These are phyloP conservation scores for Microcaecilia unicolor DNA, from an alignment of 2,797 vertebrate genomes.

Conservation along the genomic window DNA sequence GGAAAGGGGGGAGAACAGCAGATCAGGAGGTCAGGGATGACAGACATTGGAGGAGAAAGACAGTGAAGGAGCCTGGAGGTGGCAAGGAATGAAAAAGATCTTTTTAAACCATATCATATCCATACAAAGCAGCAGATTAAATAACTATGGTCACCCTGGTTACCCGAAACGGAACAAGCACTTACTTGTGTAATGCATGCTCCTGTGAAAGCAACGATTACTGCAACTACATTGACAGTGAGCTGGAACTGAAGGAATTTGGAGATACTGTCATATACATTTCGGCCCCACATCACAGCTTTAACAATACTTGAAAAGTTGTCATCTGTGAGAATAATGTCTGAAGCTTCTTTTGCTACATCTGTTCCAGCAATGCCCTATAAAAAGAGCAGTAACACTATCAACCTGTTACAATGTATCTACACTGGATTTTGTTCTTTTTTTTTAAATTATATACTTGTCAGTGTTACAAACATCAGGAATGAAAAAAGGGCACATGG, in stretches of 20 bases:
- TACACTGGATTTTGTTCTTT: no score
- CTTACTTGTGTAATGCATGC: constrained; percentile 97
- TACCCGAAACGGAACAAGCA: constrained; percentile 5
- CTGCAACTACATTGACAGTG: constrained; percentile 94
- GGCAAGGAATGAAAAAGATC: no score
- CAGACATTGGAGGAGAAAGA: no score
- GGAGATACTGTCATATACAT: constrained; percentile 97
- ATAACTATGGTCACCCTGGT: no score
- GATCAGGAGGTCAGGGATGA: no score
- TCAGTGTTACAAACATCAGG: no score
- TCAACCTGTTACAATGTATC: constrained; percentile 3
- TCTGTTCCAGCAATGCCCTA: constrained; percentile 94
- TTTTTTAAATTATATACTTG: no score
- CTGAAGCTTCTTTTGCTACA: constrained; percentile 96
- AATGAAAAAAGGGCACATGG: not conserved
- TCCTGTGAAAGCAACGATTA: constrained; percentile 96
- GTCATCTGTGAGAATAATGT: constrained; percentile 98
- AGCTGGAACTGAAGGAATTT: constrained; percentile 98
- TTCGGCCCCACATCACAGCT: constrained; percentile 98
- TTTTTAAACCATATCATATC: no score
- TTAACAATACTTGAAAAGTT: constrained; percentile 97
- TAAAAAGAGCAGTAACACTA: constrained; percentile 18
- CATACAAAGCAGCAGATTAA: no score
- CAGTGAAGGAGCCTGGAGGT: no score
- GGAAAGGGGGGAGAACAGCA: no score